Evolutionary conservation across 2,797 vertebrate genomes (phyloP).

Genomic region (Lithobates sylvaticus): DNA sequence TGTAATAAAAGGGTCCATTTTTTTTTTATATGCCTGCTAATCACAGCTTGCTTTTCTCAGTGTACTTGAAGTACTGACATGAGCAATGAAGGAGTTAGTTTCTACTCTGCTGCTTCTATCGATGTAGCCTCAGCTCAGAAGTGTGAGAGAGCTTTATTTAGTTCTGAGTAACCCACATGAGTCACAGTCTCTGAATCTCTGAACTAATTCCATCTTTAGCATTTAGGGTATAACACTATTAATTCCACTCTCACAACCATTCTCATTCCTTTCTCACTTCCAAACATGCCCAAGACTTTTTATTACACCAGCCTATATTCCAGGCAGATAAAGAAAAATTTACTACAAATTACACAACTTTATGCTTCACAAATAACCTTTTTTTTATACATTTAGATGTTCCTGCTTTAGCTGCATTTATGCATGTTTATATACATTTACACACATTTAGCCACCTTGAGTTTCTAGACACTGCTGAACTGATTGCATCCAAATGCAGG

Average conservation of each 20-base stretch:
- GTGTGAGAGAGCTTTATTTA: constrained; percentile 53
- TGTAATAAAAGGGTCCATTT: background rate
- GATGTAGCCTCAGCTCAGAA: constrained; percentile 33
- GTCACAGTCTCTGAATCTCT: constrained; percentile 53
- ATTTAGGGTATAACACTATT: constrained; percentile 49
- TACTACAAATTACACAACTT: no score
- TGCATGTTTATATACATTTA: no score
- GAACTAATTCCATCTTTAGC: constrained; percentile 44
- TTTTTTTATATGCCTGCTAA: background rate
- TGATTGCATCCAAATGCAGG: no score
- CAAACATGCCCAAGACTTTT: background rate
- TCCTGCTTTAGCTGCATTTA: no score
- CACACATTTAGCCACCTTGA: no score
- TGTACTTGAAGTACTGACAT: background rate
- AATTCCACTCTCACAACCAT: constrained; percentile 25
- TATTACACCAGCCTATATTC: background rate
- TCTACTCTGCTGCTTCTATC: constrained; percentile 9
- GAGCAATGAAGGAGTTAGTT: constrained; percentile 38
- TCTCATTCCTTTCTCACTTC: constrained; percentile 16
- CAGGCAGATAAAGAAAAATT: no score
- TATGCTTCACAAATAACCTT: no score
- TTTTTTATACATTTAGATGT: no score
- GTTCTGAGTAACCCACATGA: constrained; percentile 56
- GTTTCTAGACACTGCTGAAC: no score
- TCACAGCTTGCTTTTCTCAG: background rate